A percentile compares a stretch with the other conserved stretches of the same genome.
phyloP scores from a whole-genome alignment of 2,888 invertebrate species.

The Clostera curtula region DNA sequence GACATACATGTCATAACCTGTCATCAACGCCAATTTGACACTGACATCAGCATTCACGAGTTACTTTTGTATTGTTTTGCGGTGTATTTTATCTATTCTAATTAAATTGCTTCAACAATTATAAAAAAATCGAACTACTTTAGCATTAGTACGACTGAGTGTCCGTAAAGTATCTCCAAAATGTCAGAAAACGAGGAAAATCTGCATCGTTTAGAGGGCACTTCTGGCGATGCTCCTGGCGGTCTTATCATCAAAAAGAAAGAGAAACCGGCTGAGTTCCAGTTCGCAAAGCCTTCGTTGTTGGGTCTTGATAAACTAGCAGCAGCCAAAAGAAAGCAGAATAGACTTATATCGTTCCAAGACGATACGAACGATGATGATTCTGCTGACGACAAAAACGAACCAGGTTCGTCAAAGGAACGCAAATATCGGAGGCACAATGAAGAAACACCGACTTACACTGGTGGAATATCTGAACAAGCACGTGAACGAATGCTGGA shows the following conservation, averaged over 20 bases:
- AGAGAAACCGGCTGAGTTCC: slow-evolving; percentile 77
- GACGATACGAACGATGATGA: slow-evolving; percentile 48
- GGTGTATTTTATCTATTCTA: slow-evolving; percentile 16
- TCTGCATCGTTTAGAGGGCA: slow-evolving; percentile 84
- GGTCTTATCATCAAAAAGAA: slow-evolving; percentile 82
- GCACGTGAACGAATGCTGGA: slow-evolving; percentile 83
- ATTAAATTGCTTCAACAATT: too few relatives aligned
- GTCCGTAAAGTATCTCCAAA: slow-evolving; percentile 2
- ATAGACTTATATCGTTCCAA: slow-evolving; percentile 80
- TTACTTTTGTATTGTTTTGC: too few relatives aligned
- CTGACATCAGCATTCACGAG: too few relatives aligned
- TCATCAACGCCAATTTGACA: too few relatives aligned
- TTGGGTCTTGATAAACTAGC: slow-evolving; percentile 91
- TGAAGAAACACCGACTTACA: slow-evolving; percentile 95
- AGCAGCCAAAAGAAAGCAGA: slow-evolving; percentile 81
- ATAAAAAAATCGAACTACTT: slow-evolving; percentile 5
- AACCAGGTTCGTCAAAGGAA: slow-evolving; percentile 33
- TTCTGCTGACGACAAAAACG: slow-evolving; percentile 29
- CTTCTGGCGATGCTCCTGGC: slow-evolving; percentile 77
- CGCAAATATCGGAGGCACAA: slow-evolving; percentile 85
- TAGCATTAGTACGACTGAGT: slow-evolving; percentile 9
- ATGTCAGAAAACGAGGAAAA: slow-evolving; percentile 72
- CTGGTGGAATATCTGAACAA: slow-evolving; percentile 91
- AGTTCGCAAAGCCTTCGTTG: slow-evolving; percentile 84
- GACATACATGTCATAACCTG: too few relatives aligned